Evolutionary conservation across 1,140 invertebrate genomes (phyloP), one percentile per base, ranked within the genome.

Genomic region (Drosophila busckii): DNA sequence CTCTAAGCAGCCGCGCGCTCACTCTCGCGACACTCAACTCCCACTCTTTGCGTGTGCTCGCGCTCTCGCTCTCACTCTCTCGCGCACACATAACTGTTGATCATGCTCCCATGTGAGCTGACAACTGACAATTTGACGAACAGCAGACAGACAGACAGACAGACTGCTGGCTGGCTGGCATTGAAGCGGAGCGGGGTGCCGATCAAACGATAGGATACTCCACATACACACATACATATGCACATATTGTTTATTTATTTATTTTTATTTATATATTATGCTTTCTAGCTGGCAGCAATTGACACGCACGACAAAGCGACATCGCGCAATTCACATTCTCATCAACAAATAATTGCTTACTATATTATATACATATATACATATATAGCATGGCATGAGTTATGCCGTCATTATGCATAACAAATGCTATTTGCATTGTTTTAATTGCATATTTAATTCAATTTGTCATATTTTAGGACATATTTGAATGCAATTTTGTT

Each of bases 171-270:
- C n/a, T n/a, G n/a, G n/a, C n/a, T n/a, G n/a, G n/a, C 32, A 38
- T 22, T 15, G 25, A 12, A 28, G 32, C 4, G 23, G 37, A 10
- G 13, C 10, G 34, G 45, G 17, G 0, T 10, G 31, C 17, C 13
- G 31, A 19, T 10, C 4, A 20, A 60, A 42, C 53, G 70, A 65
- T 66, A 61, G 54, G 48, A 37, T 65, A 59, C 16, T 54, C 37
- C 44, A 16, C 13, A 17, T 41, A 25, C n/a, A 23, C 22, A 38
- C 20, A 22, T 10, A 25, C 28, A 10, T 32, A 28, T 23, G 20
- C 26, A 13, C 26, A 22, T 19, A 10, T 20, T 42, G 7, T 25
- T 16, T 44, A 12, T 44, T 20, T 45, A 22, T 44, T 2, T 44
- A 19, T 10, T 44, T 15, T n/a, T 31, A n/a, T 12, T 10, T 25